Percentiles rank a stretch among this genome's conserved stretches.
Evolutionary conservation across 2,797 vertebrate species (phyloP).

Genomic region (Dendrocincla fuliginosa): DNA sequence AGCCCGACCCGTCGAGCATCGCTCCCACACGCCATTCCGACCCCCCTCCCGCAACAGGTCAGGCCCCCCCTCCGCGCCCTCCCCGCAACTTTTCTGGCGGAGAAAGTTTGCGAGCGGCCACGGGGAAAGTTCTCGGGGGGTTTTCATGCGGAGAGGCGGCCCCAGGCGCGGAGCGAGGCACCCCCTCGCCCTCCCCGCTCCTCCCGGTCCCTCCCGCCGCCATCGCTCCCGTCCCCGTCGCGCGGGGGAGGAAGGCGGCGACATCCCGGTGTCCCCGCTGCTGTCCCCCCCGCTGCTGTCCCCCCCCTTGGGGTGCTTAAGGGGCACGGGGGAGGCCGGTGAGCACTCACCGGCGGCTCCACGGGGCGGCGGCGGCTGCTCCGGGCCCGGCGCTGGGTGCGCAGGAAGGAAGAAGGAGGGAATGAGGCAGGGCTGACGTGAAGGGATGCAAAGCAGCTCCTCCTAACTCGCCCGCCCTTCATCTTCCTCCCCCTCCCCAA

Average conservation of each 20-base stretch:
- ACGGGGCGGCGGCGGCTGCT: slow-evolving; percentile 5
- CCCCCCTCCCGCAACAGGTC: neutral
- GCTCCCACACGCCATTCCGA: neutral
- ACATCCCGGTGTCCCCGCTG: neutral
- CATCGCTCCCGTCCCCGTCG: neutral
- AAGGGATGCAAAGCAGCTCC: slow-evolving; percentile 81
- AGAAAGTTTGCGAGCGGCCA: neutral
- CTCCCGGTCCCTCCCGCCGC: slow-evolving; percentile 4
- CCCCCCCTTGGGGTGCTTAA: neutral
- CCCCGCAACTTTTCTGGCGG: neutral
- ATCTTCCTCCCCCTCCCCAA: slow-evolving; percentile 14
- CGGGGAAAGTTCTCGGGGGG: neutral
- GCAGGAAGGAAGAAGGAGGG: slow-evolving; percentile 78
- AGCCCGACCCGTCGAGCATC: neutral
- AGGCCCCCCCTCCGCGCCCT: neutral
- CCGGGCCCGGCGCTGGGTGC: slow-evolving; percentile 56
- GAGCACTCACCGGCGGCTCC: slow-evolving; percentile 53
- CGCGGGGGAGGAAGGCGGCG: neutral
- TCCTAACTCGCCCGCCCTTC: slow-evolving; percentile 66
- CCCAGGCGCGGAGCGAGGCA: neutral
- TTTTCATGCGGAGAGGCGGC: neutral
- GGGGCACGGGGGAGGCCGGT: neutral
- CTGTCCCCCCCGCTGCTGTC: neutral
- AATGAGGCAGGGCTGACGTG: slow-evolving; percentile 82
- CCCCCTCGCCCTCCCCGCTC: neutral